Conservation (phyloP, 2,797 vertebrate genomes). For the Mormyrus proboscirostris region DNA sequence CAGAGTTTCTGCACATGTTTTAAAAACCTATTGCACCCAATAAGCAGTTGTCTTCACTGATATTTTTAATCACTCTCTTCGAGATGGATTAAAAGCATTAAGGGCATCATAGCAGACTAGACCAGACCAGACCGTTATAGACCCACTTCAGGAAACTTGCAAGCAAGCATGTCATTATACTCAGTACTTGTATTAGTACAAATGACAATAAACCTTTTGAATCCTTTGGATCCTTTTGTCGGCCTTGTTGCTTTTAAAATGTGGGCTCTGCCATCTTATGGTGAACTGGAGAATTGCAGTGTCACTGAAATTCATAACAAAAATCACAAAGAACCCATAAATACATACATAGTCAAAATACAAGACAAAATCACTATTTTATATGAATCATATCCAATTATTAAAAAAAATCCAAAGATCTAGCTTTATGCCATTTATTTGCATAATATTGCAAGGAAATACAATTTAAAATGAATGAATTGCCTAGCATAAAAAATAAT, state of each 20-base stretch:
- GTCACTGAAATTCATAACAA: not conserved
- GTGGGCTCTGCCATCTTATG: slow-evolving; percentile 15
- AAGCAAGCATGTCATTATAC: not conserved
- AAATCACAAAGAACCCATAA: not conserved
- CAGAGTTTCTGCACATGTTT: not conserved
- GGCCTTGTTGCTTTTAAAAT: not conserved
- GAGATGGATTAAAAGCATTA: not conserved
- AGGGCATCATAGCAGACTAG: not conserved
- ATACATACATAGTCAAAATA: not conserved
- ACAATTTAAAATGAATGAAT: not conserved
- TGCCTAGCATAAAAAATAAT: not conserved
- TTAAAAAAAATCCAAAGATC: not conserved
- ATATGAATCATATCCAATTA: not conserved
- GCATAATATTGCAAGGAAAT: not conserved
- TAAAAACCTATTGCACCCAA: not conserved
- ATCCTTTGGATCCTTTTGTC: not conserved
- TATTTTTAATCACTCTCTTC: not conserved
- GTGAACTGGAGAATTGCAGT: not conserved
- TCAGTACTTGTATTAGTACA: not conserved
- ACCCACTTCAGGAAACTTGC: not conserved
- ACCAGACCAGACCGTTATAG: not conserved
- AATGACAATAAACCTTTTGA: not conserved
- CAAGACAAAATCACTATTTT: not conserved
- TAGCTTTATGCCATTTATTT: not conserved
- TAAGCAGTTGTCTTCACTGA: not conserved